phyloP scores from a whole-genome alignment of 2,888 invertebrate species.

The Heliconius erato region DNA sequence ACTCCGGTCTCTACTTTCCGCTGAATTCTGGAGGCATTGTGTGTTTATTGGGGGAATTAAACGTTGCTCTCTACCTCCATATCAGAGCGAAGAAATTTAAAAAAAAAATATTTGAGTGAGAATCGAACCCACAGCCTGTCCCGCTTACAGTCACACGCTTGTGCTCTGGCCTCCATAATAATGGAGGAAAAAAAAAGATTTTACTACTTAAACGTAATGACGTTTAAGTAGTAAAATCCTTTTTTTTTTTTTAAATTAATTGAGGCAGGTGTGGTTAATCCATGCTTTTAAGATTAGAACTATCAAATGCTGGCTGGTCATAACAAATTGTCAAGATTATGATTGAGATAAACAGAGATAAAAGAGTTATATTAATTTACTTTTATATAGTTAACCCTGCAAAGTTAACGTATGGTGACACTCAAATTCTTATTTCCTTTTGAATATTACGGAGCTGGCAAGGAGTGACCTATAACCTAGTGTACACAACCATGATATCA shows the following conservation, averaged over 20 bases:
- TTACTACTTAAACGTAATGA: not conserved
- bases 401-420: not conserved
- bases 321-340: conserved; percentile 6
- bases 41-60: too few relatives aligned
- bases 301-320: not conserved
- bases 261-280: conserved; percentile 15
- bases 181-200: not conserved
- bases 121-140: too few relatives aligned
- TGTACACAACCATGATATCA: not conserved
- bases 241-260: not conserved
- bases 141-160: too few relatives aligned
- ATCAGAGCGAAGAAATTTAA: too few relatives aligned
- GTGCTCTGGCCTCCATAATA: too few relatives aligned
- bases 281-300: conserved; percentile 38
- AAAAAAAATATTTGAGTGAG: too few relatives aligned
- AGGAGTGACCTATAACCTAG: not conserved
- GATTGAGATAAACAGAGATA: not conserved
- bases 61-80: too few relatives aligned
- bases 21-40: too few relatives aligned
- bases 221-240: not conserved
- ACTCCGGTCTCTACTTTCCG: too few relatives aligned
- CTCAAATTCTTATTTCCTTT: not conserved
- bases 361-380: not conserved
- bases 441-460: not conserved
- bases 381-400: not conserved